Percentiles rank a stretch among this genome's conserved stretches.
Evolutionary conservation across 1,140 invertebrate genomes (phyloP).

Genomic region (Calliphora vicina): DNA sequence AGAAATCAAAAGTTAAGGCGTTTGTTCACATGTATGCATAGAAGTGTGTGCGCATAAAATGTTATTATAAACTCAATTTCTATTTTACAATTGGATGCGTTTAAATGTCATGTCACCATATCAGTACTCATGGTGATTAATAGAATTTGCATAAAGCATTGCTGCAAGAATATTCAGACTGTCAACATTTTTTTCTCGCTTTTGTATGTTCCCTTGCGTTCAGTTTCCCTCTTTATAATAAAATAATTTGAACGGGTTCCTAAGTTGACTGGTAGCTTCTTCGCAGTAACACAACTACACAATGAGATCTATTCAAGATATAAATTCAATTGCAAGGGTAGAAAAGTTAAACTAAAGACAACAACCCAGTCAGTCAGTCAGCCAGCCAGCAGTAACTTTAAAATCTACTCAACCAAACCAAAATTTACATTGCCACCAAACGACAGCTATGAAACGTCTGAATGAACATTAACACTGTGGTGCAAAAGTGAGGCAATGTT

Average conservation of each 20-base stretch:
- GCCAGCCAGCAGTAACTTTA: no score
- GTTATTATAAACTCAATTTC: constrained; percentile 1
- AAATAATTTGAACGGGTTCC: background rate
- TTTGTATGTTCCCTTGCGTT: background rate
- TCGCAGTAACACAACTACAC: background rate
- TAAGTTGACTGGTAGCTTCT: no score
- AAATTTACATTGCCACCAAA: no score
- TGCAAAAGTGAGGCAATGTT: no score
- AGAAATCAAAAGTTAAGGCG: background rate
- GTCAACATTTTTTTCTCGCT: background rate
- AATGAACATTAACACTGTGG: no score
- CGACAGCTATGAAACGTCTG: no score
- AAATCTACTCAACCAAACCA: no score
- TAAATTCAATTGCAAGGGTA: background rate
- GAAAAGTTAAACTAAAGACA: background rate
- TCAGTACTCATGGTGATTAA: constrained; percentile 5
- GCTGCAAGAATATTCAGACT: background rate
- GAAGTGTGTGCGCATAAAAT: background rate
- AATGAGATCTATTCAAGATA: background rate
- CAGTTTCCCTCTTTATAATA: background rate
- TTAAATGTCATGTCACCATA: constrained; percentile 10
- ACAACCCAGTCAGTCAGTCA: background rate
- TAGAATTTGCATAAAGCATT: background rate
- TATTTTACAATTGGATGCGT: constrained; percentile 10
- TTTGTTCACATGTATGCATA: background rate